Percentiles rank a stretch among this genome's conserved stretches.
Conservation (phyloP, 1,140 invertebrate species). For the Cotesia typhae region DNA sequence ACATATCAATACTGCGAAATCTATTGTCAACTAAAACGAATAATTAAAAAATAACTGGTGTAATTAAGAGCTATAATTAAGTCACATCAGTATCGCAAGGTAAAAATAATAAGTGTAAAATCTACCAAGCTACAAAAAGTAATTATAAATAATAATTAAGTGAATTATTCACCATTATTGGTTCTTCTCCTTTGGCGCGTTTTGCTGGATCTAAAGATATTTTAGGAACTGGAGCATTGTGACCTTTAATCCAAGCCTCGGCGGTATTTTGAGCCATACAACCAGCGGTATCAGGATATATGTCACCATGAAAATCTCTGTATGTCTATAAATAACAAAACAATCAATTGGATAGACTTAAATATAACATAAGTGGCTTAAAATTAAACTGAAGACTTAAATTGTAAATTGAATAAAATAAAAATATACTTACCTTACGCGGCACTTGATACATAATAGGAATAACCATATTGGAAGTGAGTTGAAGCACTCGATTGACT, state of each 20-base stretch:
- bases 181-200: conserved; percentile 69
- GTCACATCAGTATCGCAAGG: neutral
- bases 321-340: conserved; percentile 75
- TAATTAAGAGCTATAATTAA: neutral
- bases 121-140: neutral
- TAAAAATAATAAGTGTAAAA: conserved; percentile 21
- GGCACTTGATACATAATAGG: conserved; percentile 95
- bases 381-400: neutral
- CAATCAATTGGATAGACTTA: conserved; percentile 17
- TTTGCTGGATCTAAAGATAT: conserved; percentile 83
- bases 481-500: conserved; percentile 87
- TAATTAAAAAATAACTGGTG: too few relatives aligned
- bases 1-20: neutral
- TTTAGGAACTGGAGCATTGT: conserved; percentile 76
- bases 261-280: conserved; percentile 79
- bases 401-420: conserved; percentile 22
- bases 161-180: conserved; percentile 68
- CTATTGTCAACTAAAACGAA: neutral
- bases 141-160: conserved; percentile 21
- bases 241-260: conserved; percentile 80
- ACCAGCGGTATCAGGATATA: conserved; percentile 89
- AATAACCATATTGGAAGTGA: conserved; percentile 85
- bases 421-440: conserved; percentile 73
- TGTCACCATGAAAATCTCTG: conserved; percentile 90
- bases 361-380: neutral